Percentiles rank a stretch among this genome's conserved stretches.
These are phyloP conservation scores for Chlorodrepanis virens DNA, from an alignment of 2,113 vertebrate species.

Conservation along the genomic window DNA sequence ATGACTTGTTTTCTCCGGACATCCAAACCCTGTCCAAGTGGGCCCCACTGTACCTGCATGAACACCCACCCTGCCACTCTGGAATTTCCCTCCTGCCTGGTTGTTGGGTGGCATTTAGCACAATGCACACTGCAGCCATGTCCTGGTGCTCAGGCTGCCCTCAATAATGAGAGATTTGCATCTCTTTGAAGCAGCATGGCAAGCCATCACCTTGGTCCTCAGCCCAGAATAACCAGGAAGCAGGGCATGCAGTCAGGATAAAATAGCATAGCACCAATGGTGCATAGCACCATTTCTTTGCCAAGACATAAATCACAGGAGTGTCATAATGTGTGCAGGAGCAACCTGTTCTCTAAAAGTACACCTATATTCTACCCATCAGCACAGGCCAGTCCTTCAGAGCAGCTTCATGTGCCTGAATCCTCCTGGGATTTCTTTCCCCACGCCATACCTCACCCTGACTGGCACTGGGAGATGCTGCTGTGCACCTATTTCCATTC, in stretches of 20 bases:
- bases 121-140: background rate
- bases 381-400: background rate
- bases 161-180: background rate
- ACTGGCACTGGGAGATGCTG: background rate
- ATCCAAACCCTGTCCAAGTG: fast-evolving
- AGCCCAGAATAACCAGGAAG: background rate
- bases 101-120: background rate
- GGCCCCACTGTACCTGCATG: background rate
- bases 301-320: background rate
- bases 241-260: background rate
- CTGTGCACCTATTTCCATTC: background rate
- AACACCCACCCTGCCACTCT: fast-evolving
- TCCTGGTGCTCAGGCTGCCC: background rate
- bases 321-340: background rate
- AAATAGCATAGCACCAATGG: background rate
- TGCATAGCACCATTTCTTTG: background rate
- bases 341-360: background rate
- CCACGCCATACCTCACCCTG: background rate
- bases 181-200: background rate
- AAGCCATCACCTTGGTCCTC: background rate
- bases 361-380: background rate
- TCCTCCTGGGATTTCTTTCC: background rate
- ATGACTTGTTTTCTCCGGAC: background rate
- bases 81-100: fast-evolving
- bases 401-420: background rate